phyloP scores from a whole-genome alignment of 2,797 vertebrate genomes.

The Sphaeramia orbicularis region DNA sequence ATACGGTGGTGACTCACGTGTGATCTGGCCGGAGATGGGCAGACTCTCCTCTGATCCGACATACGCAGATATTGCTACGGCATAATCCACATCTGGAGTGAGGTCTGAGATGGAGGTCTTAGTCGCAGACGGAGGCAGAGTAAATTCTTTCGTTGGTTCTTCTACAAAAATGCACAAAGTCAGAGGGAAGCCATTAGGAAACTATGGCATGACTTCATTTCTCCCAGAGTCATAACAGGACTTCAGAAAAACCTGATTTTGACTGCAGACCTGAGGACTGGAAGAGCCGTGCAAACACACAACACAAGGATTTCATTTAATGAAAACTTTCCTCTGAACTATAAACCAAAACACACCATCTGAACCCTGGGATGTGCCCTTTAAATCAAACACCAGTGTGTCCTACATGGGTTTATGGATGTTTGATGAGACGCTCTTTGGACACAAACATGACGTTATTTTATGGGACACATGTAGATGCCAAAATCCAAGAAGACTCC shows the following conservation, averaged over 20 bases:
- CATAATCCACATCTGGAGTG: slow-evolving; percentile 89
- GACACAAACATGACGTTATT: too few species aligned
- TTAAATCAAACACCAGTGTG: background rate
- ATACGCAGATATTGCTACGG: slow-evolving; percentile 90
- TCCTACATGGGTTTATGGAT: too few species aligned
- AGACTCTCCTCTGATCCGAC: slow-evolving; percentile 89
- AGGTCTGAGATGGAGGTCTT: slow-evolving; percentile 91
- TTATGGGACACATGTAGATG: too few species aligned
- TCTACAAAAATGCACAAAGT: slow-evolving; percentile 80
- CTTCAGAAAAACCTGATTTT: background rate
- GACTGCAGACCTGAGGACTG: too few species aligned
- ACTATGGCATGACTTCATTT: slow-evolving; percentile 65
- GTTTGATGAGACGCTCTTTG: too few species aligned
- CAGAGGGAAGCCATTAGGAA: slow-evolving; percentile 68
- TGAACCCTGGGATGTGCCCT: slow-evolving; percentile 32
- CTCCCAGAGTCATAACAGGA: slow-evolving; percentile 45
- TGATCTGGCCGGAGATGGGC: slow-evolving; percentile 92
- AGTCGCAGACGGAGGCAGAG: slow-evolving; percentile 87
- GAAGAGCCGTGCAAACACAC: background rate
- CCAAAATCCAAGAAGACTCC: too few species aligned
- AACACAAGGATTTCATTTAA: slow-evolving; percentile 41
- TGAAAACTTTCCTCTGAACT: slow-evolving; percentile 49
- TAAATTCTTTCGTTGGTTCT: slow-evolving; percentile 89
- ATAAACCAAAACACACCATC: slow-evolving; percentile 26
- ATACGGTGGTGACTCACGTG: slow-evolving; percentile 86